Evolutionary conservation across 1,140 invertebrate species (phyloP).

Genomic region (Armadillidium nasatum): DNA sequence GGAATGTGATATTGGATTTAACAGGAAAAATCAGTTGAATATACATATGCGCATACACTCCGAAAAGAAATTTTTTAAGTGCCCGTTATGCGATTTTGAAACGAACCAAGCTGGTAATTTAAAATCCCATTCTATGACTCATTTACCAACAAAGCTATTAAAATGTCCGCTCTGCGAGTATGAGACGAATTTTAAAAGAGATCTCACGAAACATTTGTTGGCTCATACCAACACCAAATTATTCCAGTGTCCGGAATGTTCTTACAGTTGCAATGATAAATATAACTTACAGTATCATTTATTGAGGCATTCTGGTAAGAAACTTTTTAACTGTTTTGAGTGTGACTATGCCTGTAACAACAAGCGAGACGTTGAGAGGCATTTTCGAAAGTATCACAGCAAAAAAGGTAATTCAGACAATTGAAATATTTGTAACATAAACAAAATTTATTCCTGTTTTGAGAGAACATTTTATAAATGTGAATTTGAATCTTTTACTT

Average conservation of each 20-base stretch:
- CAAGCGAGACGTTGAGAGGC: constrained; percentile 11
- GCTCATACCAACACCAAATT: constrained; percentile 19
- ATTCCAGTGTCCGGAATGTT: constrained; percentile 19
- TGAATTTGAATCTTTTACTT: too few species aligned
- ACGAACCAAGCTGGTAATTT: too few species aligned
- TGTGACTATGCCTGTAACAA: constrained; percentile 23
- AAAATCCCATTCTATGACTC: too few species aligned
- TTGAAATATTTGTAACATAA: neutral
- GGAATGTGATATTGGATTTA: constrained; percentile 16
- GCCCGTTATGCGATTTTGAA: constrained; percentile 14
- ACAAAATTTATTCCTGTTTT: too few species aligned
- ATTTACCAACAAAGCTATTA: constrained; percentile 7
- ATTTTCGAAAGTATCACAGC: constrained; percentile 4
- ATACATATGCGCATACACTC: constrained; percentile 23
- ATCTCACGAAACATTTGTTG: constrained; percentile 19
- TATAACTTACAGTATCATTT: constrained; percentile 16
- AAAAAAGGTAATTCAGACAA: constrained; percentile 13
- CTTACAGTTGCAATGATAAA: constrained; percentile 8
- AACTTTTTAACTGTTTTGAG: constrained; percentile 21
- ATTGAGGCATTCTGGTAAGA: constrained; percentile 16
- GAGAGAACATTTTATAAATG: too few species aligned
- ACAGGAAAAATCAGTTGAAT: constrained; percentile 20
- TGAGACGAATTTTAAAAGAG: constrained; percentile 16
- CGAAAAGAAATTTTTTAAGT: constrained; percentile 19
- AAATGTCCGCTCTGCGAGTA: constrained; percentile 17